Percentiles rank a stretch among this genome's conserved stretches.
These are phyloP conservation scores for Baronia brevicornis DNA, from an alignment of 2,888 invertebrate genomes.

Conservation along the genomic window DNA sequence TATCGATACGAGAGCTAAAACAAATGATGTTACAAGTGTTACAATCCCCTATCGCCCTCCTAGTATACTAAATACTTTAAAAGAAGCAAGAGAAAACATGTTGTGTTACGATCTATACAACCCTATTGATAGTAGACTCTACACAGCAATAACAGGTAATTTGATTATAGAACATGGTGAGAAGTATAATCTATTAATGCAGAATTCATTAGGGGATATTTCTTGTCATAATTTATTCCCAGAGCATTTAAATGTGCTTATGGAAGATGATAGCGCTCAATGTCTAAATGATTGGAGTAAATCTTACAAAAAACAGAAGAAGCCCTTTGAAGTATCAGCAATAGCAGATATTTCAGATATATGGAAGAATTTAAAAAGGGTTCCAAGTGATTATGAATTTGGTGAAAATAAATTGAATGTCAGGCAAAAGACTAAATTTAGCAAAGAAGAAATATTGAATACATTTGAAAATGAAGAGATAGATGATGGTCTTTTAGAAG, in stretches of 20 bases:
- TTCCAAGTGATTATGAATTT: constrained; percentile 39
- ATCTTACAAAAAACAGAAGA: constrained; percentile 29
- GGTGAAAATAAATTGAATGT: constrained; percentile 24
- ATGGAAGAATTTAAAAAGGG: constrained; percentile 40
- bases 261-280: constrained; percentile 44
- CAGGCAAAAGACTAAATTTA: constrained; percentile 27
- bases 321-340: constrained; percentile 40
- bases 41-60: constrained; percentile 55
- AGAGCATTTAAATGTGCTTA: constrained; percentile 39
- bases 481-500: constrained; percentile 47
- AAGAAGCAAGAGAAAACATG: constrained; percentile 39
- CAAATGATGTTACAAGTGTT: constrained; percentile 32
- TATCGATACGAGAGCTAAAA: constrained; percentile 32
- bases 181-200: constrained; percentile 43
- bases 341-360: constrained; percentile 37
- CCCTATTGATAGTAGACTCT: constrained; percentile 43
- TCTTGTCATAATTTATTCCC: constrained; percentile 48
- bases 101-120: constrained; percentile 46
- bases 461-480: constrained; percentile 46
- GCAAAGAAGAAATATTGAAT: constrained; percentile 44
- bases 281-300: constrained; percentile 49
- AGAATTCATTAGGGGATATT: constrained; percentile 62
- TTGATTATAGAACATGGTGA: constrained; percentile 39
- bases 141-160: constrained; percentile 44
- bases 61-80: constrained; percentile 40